Evolutionary conservation across 2,797 vertebrate species (phyloP).

Genomic region (Urocyon cinereoargenteus): DNA sequence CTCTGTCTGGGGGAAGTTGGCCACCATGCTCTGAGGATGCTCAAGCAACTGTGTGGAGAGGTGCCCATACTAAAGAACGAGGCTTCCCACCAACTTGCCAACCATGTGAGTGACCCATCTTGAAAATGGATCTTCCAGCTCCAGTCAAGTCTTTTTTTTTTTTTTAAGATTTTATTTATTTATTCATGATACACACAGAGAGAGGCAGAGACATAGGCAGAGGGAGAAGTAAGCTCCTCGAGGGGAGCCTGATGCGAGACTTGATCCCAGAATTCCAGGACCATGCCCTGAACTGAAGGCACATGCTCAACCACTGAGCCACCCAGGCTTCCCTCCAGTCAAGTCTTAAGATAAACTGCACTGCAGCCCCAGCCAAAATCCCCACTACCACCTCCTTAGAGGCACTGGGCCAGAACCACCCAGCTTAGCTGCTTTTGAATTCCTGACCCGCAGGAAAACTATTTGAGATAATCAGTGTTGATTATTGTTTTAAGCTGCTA

Average conservation of each 20-base stretch:
- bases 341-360: neutral
- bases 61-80: neutral
- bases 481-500: neutral
- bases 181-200: no score
- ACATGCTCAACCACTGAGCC: no score
- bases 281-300: no score
- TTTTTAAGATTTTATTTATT: no score
- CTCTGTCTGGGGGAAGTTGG: neutral
- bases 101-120: neutral
- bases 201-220: no score
- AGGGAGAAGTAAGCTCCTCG: no score
- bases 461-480: neutral
- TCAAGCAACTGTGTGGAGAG: neutral
- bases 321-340: neutral
- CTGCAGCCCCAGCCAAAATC: neutral
- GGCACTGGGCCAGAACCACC: neutral
- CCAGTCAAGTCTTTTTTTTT: neutral
- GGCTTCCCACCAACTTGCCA: neutral
- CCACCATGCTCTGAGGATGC: neutral
- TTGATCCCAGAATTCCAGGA: no score
- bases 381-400: neutral
- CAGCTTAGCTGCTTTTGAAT: neutral
- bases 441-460: neutral
- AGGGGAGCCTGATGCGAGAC: no score
- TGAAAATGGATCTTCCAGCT: neutral